Conservation (phyloP, 1,140 invertebrate genomes). For the Zeugodacus cucurbitae region DNA sequence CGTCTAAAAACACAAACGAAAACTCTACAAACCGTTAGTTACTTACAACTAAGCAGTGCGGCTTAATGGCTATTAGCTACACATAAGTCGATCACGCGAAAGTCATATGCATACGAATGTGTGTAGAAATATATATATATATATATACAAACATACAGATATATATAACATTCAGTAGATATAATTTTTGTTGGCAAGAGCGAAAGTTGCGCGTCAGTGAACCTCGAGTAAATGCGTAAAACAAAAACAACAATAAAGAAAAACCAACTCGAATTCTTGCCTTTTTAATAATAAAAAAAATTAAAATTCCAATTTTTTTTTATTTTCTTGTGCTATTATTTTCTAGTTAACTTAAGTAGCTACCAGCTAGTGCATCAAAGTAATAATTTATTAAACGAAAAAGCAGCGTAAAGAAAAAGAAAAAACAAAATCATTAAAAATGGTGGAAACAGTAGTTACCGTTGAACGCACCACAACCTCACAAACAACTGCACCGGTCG, state of each 20-base stretch:
- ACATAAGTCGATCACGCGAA: not conserved
- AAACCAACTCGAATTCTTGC: not conserved
- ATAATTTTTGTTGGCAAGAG: not conserved
- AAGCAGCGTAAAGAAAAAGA: not conserved
- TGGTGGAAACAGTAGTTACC: slow-evolving; percentile 76
- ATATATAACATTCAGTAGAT: not conserved
- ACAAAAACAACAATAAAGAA: not conserved
- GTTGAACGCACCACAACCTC: slow-evolving; percentile 72
- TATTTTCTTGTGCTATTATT: not conserved
- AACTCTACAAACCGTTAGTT: slow-evolving; percentile 13
- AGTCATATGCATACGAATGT: no score
- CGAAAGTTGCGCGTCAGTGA: slow-evolving; percentile 16
- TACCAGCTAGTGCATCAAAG: not conserved
- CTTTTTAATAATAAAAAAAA: not conserved
- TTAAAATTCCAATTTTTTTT: not conserved
- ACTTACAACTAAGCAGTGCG: not conserved
- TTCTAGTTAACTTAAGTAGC: not conserved
- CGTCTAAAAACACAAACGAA: not conserved
- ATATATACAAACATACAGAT: not conserved
- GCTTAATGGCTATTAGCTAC: not conserved
- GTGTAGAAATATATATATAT: not conserved
- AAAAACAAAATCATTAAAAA: slow-evolving; percentile 64
- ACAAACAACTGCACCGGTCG: slow-evolving; percentile 67
- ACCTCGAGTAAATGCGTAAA: not conserved
- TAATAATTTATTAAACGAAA: not conserved